Conservation (phyloP, 2,113 vertebrate species). For the Elephantulus edwardii region DNA sequence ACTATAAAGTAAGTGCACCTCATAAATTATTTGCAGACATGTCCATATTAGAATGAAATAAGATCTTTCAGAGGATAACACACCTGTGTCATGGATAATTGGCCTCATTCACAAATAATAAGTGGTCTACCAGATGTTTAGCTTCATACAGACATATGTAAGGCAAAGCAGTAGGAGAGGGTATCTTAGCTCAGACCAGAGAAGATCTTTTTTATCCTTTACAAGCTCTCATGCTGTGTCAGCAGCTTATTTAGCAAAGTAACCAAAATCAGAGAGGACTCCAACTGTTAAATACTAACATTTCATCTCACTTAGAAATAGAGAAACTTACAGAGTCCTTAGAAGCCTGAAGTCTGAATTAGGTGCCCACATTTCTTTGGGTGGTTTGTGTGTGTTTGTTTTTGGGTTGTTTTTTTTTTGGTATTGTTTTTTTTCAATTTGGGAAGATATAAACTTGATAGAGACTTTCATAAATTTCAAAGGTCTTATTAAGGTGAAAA, state of each 20-base stretch:
- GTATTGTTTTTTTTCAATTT: conserved; percentile 41
- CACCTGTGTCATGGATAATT: conserved; percentile 86
- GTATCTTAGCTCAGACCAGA: conserved; percentile 64
- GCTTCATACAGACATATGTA: conserved; percentile 78
- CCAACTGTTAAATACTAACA: conserved; percentile 47
- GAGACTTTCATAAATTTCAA: conserved; percentile 29
- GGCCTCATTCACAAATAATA: conserved; percentile 79
- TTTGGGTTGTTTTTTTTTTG: too few relatives aligned
- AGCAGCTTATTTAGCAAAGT: conserved; percentile 58
- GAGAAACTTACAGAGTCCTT: not conserved
- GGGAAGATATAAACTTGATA: conserved; percentile 18
- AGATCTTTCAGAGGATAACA: conserved; percentile 79
- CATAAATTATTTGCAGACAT: conserved; percentile 85
- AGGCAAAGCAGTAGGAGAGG: conserved; percentile 70
- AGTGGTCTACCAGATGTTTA: conserved; percentile 83
- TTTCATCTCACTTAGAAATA: conserved; percentile 39
- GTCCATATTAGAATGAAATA: conserved; percentile 82
- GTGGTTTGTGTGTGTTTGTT: too few relatives aligned
- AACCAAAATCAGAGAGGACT: conserved; percentile 41
- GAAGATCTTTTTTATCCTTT: conserved; percentile 51
- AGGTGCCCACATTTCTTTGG: not conserved
- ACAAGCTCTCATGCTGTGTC: conserved; percentile 62
- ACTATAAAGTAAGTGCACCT: conserved; percentile 77
- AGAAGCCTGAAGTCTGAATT: not conserved
- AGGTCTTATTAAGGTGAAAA: conserved; percentile 1